phyloP scores from a whole-genome alignment of 2,888 invertebrate species.

The Ligdia adustata region DNA sequence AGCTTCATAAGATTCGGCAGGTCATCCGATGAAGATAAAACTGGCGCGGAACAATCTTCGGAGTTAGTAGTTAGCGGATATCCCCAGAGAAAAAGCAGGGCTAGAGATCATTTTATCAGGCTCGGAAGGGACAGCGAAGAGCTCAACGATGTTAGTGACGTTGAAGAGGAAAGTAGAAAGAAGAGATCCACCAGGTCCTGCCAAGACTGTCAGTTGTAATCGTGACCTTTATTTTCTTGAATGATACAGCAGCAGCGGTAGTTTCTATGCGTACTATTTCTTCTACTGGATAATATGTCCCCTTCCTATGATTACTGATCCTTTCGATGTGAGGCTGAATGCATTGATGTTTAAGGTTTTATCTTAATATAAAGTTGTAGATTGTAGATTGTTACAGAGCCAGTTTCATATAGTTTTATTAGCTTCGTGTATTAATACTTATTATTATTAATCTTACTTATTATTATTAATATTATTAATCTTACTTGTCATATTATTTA shows the following conservation, averaged over 20 bases:
- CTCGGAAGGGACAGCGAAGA: slow-evolving; percentile 74
- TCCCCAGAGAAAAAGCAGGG: slow-evolving; percentile 70
- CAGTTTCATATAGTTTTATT: too few species aligned
- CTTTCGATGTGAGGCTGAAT: slow-evolving; percentile 49
- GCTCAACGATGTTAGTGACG: slow-evolving; percentile 57
- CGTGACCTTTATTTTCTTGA: slow-evolving; percentile 1
- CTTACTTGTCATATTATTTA: too few species aligned
- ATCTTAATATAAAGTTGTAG: slow-evolving; percentile 33
- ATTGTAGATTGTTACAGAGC: slow-evolving; percentile 19
- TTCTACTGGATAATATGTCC: slow-evolving; percentile 30
- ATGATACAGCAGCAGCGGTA: slow-evolving; percentile 13
- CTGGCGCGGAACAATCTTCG: slow-evolving; percentile 51
- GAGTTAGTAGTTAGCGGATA: slow-evolving; percentile 56
- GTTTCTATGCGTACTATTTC: slow-evolving; percentile 24
- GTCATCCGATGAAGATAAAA: slow-evolving; percentile 41
- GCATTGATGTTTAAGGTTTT: slow-evolving; percentile 51
- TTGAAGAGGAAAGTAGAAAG: slow-evolving; percentile 57
- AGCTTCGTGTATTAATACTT: too few species aligned
- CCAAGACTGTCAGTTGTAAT: slow-evolving; percentile 69
- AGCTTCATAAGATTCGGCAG: slow-evolving; percentile 80
- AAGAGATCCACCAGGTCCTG: slow-evolving; percentile 63
- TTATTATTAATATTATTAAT: too few species aligned
- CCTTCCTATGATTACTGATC: slow-evolving; percentile 40
- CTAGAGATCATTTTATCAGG: slow-evolving; percentile 73
- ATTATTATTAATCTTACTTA: too few species aligned